phyloP scores from a whole-genome alignment of 1,140 invertebrate genomes.

The Drosophila neocordata region DNA sequence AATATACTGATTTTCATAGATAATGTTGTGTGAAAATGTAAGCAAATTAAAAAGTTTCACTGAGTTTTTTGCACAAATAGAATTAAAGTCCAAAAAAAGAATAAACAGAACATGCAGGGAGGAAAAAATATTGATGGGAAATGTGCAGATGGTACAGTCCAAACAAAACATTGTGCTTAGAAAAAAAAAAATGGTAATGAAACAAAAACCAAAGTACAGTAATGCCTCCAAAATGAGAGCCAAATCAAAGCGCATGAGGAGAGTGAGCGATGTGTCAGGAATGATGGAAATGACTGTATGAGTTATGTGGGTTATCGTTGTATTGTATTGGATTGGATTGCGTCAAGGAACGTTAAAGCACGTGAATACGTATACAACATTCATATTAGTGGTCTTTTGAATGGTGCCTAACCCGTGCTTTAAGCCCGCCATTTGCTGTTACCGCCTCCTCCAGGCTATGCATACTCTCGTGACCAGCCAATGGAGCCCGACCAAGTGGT shows the following conservation, averaged over 20 bases:
- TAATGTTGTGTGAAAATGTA: constrained; percentile 47
- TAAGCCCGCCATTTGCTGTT: constrained; percentile 43
- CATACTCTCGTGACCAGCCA: constrained; percentile 68
- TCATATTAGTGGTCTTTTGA: constrained; percentile 14
- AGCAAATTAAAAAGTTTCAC: constrained; percentile 50
- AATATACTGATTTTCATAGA: not conserved
- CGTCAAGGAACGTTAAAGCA: constrained; percentile 2
- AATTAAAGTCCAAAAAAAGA: constrained; percentile 22
- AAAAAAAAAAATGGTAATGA: not conserved
- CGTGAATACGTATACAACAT: constrained; percentile 16
- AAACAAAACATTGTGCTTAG: constrained; percentile 5
- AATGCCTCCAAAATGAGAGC: not conserved
- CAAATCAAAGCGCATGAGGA: constrained; percentile 8
- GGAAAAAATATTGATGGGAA: constrained; percentile 19
- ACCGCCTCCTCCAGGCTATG: constrained; percentile 52
- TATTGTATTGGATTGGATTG: not conserved
- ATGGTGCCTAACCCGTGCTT: constrained; percentile 65
- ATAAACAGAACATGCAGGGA: constrained; percentile 50
- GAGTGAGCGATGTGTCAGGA: not conserved
- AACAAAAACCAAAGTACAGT: constrained; percentile 3
- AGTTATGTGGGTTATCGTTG: not conserved
- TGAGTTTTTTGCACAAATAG: constrained; percentile 5
- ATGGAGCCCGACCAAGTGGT: constrained; percentile 47
- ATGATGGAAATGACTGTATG: constrained; percentile 3
- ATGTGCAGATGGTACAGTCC: constrained; percentile 16